These are phyloP conservation scores for Diaperis boleti DNA, from an alignment of 2,888 invertebrate species.

Conservation along the genomic window DNA sequence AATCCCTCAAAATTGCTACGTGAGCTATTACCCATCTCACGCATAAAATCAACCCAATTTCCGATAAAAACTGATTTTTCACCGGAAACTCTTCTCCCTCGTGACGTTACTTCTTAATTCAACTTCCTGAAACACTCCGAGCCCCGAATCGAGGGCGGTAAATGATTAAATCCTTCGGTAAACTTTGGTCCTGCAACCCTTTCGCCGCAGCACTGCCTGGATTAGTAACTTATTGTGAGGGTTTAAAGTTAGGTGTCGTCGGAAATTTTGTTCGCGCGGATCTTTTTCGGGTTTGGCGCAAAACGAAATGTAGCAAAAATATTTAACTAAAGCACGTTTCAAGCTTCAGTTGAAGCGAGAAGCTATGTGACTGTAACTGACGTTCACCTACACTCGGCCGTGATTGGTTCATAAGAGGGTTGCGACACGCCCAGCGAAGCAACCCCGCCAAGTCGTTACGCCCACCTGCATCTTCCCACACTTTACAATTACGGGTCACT, in stretches of 20 bases:
- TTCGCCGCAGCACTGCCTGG: constrained; percentile 57
- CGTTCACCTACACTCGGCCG: constrained; percentile 56
- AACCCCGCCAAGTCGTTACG: constrained; percentile 63
- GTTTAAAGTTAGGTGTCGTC: constrained; percentile 41
- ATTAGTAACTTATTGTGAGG: constrained; percentile 60
- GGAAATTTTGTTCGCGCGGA: no score
- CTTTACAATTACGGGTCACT: constrained; percentile 66
- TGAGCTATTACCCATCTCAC: no score
- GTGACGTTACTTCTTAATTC: constrained; percentile 26
- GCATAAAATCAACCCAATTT: constrained; percentile 18
- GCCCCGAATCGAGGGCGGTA: constrained; percentile 47
- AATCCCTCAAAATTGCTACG: no score
- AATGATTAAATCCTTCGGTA: constrained; percentile 59
- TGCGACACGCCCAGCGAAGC: constrained; percentile 53
- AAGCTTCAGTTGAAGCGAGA: constrained; percentile 62
- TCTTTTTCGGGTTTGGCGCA: constrained; percentile 16
- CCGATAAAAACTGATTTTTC: constrained; percentile 34
- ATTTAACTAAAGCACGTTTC: constrained; percentile 61
- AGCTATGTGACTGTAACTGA: constrained; percentile 64
- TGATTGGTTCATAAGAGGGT: constrained; percentile 57
- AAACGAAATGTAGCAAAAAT: constrained; percentile 50
- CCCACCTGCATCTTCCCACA: constrained; percentile 65
- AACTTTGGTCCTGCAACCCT: constrained; percentile 59
- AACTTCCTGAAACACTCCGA: constrained; percentile 40
- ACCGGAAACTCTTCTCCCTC: constrained; percentile 17